Conservation (phyloP, 2,797 vertebrate species). For the Alosa sapidissima region DNA sequence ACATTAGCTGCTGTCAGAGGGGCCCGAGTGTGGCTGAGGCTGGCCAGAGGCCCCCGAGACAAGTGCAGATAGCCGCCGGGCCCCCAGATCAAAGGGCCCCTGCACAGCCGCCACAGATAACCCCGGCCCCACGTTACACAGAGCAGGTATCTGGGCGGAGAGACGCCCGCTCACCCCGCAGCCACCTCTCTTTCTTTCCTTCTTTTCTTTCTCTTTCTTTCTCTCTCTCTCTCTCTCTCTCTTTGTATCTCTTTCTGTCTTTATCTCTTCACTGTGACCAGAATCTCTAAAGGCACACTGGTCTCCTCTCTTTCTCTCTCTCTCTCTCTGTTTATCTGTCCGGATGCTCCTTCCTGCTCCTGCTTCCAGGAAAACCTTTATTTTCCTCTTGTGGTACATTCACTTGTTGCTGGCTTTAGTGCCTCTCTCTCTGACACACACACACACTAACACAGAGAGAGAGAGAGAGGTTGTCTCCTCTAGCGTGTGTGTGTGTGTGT, state of each 20-base stretch:
- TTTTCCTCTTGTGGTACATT: neutral
- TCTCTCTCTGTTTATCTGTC: neutral
- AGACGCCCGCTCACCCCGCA: neutral
- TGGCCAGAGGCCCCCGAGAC: slow-evolving; percentile 78
- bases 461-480: too few relatives aligned
- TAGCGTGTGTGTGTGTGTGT: too few relatives aligned
- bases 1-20: slow-evolving; percentile 91
- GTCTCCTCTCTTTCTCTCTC: neutral
- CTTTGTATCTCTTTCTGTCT: neutral
- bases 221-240: neutral
- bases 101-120: slow-evolving; percentile 79
- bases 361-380: slow-evolving; percentile 31
- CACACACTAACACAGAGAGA: neutral
- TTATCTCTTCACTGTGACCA: neutral
- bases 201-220: neutral
- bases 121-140: slow-evolving; percentile 69
- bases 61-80: slow-evolving; percentile 82
- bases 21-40: slow-evolving; percentile 81
- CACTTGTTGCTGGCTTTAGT: neutral
- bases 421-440: neutral
- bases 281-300: neutral
- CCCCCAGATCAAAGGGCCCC: slow-evolving; percentile 83
- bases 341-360: slow-evolving; percentile 17
- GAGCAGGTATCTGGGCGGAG: slow-evolving; percentile 57
- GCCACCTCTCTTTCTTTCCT: neutral